Base-by-base conservation (phyloP, 2,113 vertebrate genomes). In the Diadophis punctatus region DNA sequence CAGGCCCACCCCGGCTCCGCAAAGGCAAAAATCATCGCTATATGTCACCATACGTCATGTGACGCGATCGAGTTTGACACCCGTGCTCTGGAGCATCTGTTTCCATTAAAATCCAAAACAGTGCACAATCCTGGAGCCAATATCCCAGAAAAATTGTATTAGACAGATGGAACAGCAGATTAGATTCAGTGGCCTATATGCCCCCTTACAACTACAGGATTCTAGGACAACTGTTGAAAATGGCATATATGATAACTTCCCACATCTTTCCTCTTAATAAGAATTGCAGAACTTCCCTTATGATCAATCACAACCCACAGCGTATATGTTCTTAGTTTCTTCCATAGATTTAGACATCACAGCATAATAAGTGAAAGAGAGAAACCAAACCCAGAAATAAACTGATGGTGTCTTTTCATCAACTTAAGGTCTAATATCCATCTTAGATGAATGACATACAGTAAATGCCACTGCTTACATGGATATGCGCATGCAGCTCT, bases 41-140 rank as follows among this genome's bases (percentile, higher is more conserved):
- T 58, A 58, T 27, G 23, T 27, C 8, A 27, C 0, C 0, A 10
- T 58, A 58, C 8, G 1, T 10, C 56, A 58, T 2, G 0, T 8
- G 56, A 58, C 23, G 2, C 0, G 8, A 58, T 58, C 8, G 0
- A 27, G 56, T 58, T 27, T 27, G 23, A 58, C 56, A 58, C 8
- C 30, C 4, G 5, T 80, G 18, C 68, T 20, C 7, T 80, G 68
- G 34, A 80, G 34, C n/a, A 80, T 20, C 34, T 80, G 7, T 80
- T 74, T 74, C n/a, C 14, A 74, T 7, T 74, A 18, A 39, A 18
- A 74, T 39, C n/a, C 68, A 34, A 74, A 74, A 34, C n/a, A 63
- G 58, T 34, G 63, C n/a, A 74, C 14, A 74, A 6, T 74, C 63
- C 63, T 74, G 20, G 16, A 74, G n/a, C 68, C 68, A 74, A 34